A percentile compares a stretch with the other conserved stretches of the same genome.
phyloP scores from a whole-genome alignment of 2,113 vertebrate species.

The Sceloporus undulatus region DNA sequence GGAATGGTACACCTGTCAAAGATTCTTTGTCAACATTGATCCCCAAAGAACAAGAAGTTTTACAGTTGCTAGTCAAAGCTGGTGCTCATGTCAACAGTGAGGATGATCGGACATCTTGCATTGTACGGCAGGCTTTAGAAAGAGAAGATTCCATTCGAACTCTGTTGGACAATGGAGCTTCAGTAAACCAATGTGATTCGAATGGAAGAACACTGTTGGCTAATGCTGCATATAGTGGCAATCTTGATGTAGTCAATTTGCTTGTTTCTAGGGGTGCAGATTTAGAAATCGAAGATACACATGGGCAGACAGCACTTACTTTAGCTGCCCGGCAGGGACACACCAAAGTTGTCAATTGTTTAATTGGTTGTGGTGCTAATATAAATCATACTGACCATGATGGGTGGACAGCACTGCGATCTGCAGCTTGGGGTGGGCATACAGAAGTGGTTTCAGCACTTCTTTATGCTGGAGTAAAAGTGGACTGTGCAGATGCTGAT shows the following conservation, averaged over 20 bases:
- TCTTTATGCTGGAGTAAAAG: conserved; percentile 94
- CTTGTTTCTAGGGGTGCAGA: conserved; percentile 92
- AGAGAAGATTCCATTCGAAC: conserved; percentile 96
- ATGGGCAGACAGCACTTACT: conserved; percentile 95
- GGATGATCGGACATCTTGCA: conserved; percentile 90
- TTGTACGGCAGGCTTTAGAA: conserved; percentile 94
- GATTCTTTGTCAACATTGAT: conserved; percentile 92
- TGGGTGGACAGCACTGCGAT: conserved; percentile 94
- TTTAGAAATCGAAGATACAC: conserved; percentile 91
- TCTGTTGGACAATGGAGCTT: conserved; percentile 92
- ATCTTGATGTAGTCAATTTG: conserved; percentile 93
- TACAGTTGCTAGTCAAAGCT: conserved; percentile 95
- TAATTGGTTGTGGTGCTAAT: conserved; percentile 93
- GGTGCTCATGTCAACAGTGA: conserved; percentile 95
- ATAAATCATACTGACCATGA: conserved; percentile 97
- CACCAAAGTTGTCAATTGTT: conserved; percentile 96
- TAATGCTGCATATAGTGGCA: conserved; percentile 94
- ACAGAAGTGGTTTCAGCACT: conserved; percentile 96
- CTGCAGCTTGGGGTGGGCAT: conserved; percentile 97
- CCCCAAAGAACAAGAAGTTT: conserved; percentile 94
- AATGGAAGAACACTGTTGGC: conserved; percentile 91
- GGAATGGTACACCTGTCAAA: conserved; percentile 95
- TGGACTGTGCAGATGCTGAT: conserved; percentile 95
- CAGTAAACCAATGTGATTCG: conserved; percentile 93
- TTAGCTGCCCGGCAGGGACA: conserved; percentile 95